Evolutionary conservation across 2,888 invertebrate species (phyloP).

Genomic region (Sceliomorpha sp.): DNA sequence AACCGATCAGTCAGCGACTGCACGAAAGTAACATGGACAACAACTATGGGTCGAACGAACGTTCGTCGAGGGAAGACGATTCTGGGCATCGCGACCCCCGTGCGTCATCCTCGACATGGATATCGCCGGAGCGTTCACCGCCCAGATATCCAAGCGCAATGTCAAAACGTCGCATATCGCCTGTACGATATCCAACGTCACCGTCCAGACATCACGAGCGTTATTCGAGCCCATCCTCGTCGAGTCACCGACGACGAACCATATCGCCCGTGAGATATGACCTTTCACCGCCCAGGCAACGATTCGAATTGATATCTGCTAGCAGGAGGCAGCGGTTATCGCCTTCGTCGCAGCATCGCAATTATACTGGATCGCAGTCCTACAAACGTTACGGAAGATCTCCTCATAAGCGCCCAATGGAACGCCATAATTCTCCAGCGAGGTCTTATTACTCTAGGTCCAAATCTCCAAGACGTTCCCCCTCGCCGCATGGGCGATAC

Average conservation of each 20-base stretch:
- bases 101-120: not conserved
- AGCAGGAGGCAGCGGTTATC: not conserved
- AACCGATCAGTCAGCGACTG: not conserved
- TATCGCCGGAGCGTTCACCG: not conserved
- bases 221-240: not conserved
- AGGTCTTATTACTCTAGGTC: constrained; percentile 20
- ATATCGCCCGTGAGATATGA: constrained; percentile 20
- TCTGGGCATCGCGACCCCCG: not conserved
- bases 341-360: not conserved
- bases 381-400: constrained; percentile 4
- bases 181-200: not conserved
- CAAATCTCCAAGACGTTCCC: constrained; percentile 10
- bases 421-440: not conserved
- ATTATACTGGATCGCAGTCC: not conserved
- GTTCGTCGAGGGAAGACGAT: constrained; percentile 2
- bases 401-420: constrained; percentile 1
- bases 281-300: not conserved
- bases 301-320: not conserved
- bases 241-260: not conserved
- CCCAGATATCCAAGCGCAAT: not conserved
- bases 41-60: not conserved
- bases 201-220: not conserved
- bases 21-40: not conserved
- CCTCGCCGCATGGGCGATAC: constrained; percentile 14
- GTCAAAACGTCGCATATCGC: not conserved